Evolutionary conservation across 2,888 invertebrate species (phyloP).

Genomic region (Liposcelis brunnea): DNA sequence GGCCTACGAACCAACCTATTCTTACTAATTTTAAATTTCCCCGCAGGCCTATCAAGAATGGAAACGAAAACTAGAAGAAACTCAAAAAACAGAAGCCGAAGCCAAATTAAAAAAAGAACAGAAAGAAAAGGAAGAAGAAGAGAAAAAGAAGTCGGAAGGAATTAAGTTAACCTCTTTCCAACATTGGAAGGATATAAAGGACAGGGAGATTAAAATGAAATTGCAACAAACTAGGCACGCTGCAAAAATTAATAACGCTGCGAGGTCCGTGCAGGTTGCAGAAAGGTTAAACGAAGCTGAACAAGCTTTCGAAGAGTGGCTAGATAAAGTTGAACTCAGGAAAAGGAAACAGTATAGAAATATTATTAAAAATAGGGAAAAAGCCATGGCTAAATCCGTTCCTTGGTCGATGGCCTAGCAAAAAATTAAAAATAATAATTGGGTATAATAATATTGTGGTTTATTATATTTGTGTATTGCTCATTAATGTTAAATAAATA

Average conservation of each 20-base stretch:
- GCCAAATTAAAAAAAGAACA: conserved; percentile 5
- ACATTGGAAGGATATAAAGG: conserved; percentile 12
- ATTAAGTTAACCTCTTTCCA: conserved; percentile 9
- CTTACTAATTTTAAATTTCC: not conserved
- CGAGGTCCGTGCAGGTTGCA: not conserved
- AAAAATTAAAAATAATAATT: too few species aligned
- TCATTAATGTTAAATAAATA: too few species aligned
- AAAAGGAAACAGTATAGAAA: not conserved
- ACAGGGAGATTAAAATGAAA: conserved; percentile 8
- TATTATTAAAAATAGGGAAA: not conserved
- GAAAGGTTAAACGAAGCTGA: conserved; percentile 13
- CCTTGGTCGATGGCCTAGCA: too few species aligned
- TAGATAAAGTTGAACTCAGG: conserved; percentile 11
- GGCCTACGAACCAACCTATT: too few species aligned
- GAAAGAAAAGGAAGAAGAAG: conserved; percentile 10
- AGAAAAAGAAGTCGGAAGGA: conserved; percentile 2
- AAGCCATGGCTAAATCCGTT: too few species aligned
- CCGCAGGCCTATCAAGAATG: conserved; percentile 10
- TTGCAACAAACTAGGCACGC: conserved; percentile 3
- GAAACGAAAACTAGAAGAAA: conserved; percentile 12
- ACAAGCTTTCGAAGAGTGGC: conserved; percentile 14
- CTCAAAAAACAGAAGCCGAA: not conserved
- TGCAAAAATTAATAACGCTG: conserved; percentile 1
- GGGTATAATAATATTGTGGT: too few species aligned
- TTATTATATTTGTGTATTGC: too few species aligned